Conservation (phyloP, 2,888 invertebrate species). For the Anagyrus pseudococci region DNA sequence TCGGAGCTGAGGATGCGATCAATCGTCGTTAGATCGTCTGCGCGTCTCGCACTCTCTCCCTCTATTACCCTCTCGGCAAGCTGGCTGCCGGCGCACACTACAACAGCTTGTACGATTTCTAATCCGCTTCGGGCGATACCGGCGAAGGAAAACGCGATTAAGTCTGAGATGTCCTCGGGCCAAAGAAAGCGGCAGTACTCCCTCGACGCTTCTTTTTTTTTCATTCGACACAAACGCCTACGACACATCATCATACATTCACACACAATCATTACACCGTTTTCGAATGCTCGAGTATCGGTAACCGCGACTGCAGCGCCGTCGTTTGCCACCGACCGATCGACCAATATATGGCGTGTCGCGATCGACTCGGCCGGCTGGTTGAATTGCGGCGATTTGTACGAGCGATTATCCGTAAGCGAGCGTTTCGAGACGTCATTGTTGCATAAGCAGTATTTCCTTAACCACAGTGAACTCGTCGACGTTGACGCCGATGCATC, state of each 20-base stretch:
- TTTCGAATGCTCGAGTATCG: no score
- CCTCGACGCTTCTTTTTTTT: no score
- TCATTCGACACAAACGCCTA: no score
- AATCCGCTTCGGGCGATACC: slow-evolving; percentile 55
- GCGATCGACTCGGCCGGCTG: background rate
- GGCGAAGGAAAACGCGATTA: slow-evolving; percentile 56
- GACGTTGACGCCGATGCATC: slow-evolving; percentile 99
- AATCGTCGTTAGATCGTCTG: slow-evolving; percentile 52
- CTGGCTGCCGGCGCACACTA: no score
- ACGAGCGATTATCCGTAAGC: background rate
- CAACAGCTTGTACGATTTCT: slow-evolving; percentile 63
- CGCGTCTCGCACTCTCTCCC: slow-evolving; percentile 32
- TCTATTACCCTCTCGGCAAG: slow-evolving; percentile 40
- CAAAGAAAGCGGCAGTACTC: slow-evolving; percentile 11
- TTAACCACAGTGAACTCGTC: slow-evolving; percentile 91
- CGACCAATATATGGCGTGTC: no score
- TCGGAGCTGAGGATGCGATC: slow-evolving; percentile 60
- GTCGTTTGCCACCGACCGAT: no score
- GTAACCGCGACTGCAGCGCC: no score
- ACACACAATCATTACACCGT: no score
- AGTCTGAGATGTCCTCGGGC: slow-evolving; percentile 51
- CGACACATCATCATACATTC: no score
- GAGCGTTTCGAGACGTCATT: background rate
- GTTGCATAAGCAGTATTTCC: slow-evolving; percentile 63
- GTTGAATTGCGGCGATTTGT: background rate